Conservation (phyloP, 2,797 vertebrate species). For the Hybognathus amarus region DNA sequence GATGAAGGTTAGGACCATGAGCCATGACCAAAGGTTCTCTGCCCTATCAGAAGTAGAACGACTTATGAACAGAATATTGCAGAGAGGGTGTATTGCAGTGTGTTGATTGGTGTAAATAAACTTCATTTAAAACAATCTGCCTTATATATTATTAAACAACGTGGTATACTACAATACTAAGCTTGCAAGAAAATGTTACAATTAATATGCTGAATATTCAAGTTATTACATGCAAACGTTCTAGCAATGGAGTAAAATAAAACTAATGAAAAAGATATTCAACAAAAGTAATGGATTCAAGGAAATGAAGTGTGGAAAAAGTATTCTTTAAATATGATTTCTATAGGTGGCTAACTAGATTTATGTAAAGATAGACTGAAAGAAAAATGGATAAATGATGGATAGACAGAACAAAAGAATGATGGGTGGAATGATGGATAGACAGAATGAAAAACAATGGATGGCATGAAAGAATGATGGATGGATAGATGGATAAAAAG, state of each 20-base stretch:
- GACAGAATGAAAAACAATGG: too few relatives aligned
- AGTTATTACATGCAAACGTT: not conserved
- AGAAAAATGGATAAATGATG: too few relatives aligned
- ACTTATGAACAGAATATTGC: not conserved
- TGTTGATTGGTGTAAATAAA: not conserved
- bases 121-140: not conserved
- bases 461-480: too few relatives aligned
- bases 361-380: not conserved
- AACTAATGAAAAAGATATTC: not conserved
- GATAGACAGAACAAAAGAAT: too few relatives aligned
- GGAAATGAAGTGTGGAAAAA: not conserved
- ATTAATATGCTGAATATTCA: not conserved
- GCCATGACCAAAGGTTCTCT: slow-evolving; percentile 12
- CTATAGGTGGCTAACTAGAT: not conserved
- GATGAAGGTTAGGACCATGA: slow-evolving; percentile 32
- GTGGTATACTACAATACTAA: not conserved
- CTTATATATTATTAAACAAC: not conserved
- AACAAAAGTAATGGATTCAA: not conserved
- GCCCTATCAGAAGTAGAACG: slow-evolving; percentile 2
- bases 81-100: not conserved
- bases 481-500: not conserved
- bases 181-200: not conserved
- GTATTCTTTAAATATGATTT: not conserved
- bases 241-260: not conserved
- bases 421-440: too few relatives aligned